phyloP scores from a whole-genome alignment of 2,113 vertebrate genomes.

The Rynchops niger region DNA sequence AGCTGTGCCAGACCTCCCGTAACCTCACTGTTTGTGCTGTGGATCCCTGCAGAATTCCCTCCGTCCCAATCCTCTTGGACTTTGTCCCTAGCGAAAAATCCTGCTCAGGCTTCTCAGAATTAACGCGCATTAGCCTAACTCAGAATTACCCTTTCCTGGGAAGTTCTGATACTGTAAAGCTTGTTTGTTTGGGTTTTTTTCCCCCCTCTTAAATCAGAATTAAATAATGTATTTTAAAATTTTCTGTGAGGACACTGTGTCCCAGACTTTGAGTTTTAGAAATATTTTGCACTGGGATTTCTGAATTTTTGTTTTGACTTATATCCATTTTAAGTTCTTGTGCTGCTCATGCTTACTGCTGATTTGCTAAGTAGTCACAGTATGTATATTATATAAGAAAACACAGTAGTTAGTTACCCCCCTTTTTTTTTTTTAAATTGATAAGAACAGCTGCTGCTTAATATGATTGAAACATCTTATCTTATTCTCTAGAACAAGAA shows the following conservation, averaged over 20 bases:
- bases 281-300: slow-evolving; percentile 4
- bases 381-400: not conserved
- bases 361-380: not conserved
- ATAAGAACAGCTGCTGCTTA: not conserved
- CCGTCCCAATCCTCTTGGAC: not conserved
- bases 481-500: not conserved
- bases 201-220: not conserved
- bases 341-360: not conserved
- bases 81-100: not conserved
- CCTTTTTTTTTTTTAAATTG: not conserved
- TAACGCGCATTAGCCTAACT: not conserved
- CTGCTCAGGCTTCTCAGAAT: not conserved
- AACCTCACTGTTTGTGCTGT: not conserved
- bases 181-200: not conserved
- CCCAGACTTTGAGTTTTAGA: not conserved
- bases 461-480: not conserved
- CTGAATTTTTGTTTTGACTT: not conserved
- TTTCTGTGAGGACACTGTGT: not conserved
- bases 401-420: not conserved
- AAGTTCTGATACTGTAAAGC: not conserved
- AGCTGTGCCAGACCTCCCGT: not conserved
- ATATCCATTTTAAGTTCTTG: not conserved
- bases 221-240: not conserved
- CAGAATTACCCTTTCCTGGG: not conserved
- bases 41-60: slow-evolving; percentile 13